Conservation (phyloP, 2,888 invertebrate species). For the Celastrina argiolus region DNA sequence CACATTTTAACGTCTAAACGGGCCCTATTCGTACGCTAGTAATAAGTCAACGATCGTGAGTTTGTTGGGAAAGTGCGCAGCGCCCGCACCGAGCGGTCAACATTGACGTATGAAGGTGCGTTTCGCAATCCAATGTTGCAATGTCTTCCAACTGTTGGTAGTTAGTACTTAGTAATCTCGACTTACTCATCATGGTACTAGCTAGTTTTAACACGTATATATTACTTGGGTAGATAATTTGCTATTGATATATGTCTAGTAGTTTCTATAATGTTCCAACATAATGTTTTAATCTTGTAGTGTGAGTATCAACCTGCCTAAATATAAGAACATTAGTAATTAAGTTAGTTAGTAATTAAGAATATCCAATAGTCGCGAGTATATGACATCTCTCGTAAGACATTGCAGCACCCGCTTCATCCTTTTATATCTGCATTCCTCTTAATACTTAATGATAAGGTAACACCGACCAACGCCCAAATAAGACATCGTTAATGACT, state of each 20-base stretch:
- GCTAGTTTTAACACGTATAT: background rate
- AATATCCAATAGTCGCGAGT: too few species aligned
- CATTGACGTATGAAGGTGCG: constrained; percentile 62
- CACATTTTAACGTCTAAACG: background rate
- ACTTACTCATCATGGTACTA: constrained; percentile 2
- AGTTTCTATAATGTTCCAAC: background rate
- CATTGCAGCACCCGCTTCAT: too few species aligned
- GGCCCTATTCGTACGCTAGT: background rate
- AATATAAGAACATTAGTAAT: too few species aligned
- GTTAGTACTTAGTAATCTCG: too few species aligned
- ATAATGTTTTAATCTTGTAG: too few species aligned
- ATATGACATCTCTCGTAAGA: too few species aligned
- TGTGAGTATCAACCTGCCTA: too few species aligned
- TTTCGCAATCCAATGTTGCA: constrained; percentile 48
- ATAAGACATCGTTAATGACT: too few species aligned
- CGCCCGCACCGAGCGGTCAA: constrained; percentile 37
- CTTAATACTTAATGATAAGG: too few species aligned
- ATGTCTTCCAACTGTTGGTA: constrained; percentile 38
- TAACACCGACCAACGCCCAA: too few species aligned
- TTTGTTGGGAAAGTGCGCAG: constrained; percentile 54
- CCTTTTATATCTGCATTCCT: too few species aligned
- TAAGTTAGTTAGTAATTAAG: too few species aligned
- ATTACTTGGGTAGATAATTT: background rate
- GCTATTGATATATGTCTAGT: background rate
- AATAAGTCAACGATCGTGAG: background rate